Evolutionary conservation across 1,140 invertebrate genomes (phyloP).

Genomic region (Lepidotrigona ventralis): DNA sequence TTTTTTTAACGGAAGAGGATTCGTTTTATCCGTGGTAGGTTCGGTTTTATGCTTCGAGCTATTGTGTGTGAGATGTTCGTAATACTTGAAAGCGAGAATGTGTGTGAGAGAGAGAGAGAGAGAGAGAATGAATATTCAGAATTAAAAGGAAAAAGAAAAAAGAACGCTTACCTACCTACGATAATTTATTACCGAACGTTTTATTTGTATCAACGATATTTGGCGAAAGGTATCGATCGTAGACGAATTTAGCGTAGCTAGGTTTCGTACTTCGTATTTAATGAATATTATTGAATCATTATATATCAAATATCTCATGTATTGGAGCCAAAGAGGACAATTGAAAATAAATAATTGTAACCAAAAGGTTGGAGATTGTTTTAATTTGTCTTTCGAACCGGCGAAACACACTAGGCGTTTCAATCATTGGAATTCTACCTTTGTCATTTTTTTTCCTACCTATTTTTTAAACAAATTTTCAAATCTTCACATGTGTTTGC

Average conservation of each 20-base stretch:
- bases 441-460: no score
- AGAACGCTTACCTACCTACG: conserved; percentile 50
- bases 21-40: conserved; percentile 55
- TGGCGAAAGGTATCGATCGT: conserved; percentile 50
- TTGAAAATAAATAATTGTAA: conserved; percentile 68
- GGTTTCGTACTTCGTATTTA: conserved; percentile 71
- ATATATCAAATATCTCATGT: conserved; percentile 66
- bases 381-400: not conserved
- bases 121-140: not conserved
- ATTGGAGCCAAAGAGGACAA: conserved; percentile 62
- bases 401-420: not conserved
- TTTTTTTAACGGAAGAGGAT: conserved; percentile 30
- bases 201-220: conserved; percentile 62
- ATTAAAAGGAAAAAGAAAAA: not conserved
- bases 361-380: not conserved
- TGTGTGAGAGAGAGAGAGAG: conserved; percentile 40
- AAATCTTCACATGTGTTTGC: no score
- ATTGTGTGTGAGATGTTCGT: not conserved
- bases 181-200: conserved; percentile 55
- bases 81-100: conserved; percentile 13
- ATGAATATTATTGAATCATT: conserved; percentile 66
- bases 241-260: conserved; percentile 65
- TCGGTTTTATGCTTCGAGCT: conserved; percentile 36
- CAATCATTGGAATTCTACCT: no score
- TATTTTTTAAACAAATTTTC: no score